phyloP scores from a whole-genome alignment of 2,113 vertebrate species.

The Cyanoliseus patagonus region DNA sequence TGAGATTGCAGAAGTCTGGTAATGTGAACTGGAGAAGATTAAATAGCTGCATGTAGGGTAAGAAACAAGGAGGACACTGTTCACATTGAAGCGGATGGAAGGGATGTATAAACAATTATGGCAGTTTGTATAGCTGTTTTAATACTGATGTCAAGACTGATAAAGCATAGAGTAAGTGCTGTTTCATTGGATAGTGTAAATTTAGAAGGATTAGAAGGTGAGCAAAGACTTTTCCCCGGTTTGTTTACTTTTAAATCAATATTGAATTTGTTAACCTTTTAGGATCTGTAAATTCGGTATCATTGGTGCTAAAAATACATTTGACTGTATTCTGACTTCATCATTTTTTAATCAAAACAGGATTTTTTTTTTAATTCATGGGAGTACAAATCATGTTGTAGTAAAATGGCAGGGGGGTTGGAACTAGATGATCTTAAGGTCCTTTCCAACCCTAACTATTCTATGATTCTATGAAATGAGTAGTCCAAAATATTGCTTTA shows the following conservation, averaged over 20 bases:
- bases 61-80: conserved; percentile 40
- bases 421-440: too few relatives aligned
- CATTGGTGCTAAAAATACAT: not conserved
- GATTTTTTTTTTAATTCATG: not conserved
- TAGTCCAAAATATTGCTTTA: not conserved
- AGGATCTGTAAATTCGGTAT: not conserved
- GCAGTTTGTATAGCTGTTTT: conserved; percentile 20
- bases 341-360: not conserved
- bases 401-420: not conserved
- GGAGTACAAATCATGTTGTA: not conserved
- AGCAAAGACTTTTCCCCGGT: not conserved
- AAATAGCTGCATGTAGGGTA: not conserved
- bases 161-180: conserved; percentile 15
- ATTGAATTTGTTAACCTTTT: not conserved
- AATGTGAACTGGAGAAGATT: conserved; percentile 21
- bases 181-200: not conserved
- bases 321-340: not conserved
- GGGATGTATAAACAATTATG: conserved; percentile 34
- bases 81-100: not conserved
- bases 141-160: conserved; percentile 27
- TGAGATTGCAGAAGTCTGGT: not conserved
- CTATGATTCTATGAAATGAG: not conserved
- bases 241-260: conserved; percentile 23
- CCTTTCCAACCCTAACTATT: too few relatives aligned
- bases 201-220: not conserved